Base-by-base conservation (phyloP, 2,797 vertebrate genomes). In the Lindbergichthys nudifrons region DNA sequence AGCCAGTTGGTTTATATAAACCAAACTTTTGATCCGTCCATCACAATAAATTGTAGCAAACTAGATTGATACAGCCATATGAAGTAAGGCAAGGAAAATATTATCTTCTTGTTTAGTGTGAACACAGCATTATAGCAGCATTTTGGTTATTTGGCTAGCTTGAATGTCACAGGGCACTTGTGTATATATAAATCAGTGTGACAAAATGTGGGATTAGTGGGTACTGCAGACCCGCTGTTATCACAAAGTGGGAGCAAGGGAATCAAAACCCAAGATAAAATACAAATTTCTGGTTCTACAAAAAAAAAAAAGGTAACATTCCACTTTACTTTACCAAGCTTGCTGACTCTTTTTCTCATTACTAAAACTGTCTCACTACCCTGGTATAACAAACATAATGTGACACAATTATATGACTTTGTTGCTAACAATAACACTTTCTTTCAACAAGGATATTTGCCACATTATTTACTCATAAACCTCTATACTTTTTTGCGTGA, bases 91-190 rank as follows among this genome's bases (percentile, higher is more conserved):
- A 36, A 36, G 32, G 6, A 36, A 9, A 36, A 6, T 36, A 36
- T 36, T 36, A 36, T 36, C 32, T 36, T 36, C 32, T 6, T 36
- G 7, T 36, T 36, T 36, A 9, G 32, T 36, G 32, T 36, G 32
- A 36, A 36, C 32, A 36, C 8, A 9, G 32, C 8, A 36, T 36
- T 36, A 30, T 70, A 58, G 75, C 76, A 82, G 70, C 73, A 65
- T 72, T 81, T 79, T 79, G 80, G 81, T 87, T 79, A 42, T 69
- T 48, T 73, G 86, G 79, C 79, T 41, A 71, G 53, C 52, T 72
- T 77, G 45, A 63, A 46, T 47, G 43, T 65, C 62, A 23, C 11
- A 50, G 82, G 62, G 72, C 73, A 83, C 77, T 87, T 84, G 76
- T 63, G 77, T 73, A 77, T 43, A 82, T 60, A 68, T 16, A 1